These are phyloP conservation scores for Hirundo rustica DNA, from an alignment of 2,797 vertebrate species.

Conservation along the genomic window DNA sequence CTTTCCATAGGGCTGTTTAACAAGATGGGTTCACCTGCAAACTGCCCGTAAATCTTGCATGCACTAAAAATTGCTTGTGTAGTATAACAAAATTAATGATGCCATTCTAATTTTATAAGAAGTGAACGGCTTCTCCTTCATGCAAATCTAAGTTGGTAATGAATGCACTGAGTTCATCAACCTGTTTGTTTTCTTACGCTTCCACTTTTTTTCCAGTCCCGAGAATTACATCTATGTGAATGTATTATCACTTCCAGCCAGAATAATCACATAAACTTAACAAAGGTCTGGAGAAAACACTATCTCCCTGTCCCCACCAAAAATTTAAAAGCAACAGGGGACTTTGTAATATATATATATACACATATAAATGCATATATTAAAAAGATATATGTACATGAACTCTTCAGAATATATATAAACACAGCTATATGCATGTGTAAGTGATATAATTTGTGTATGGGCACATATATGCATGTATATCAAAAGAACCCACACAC, in stretches of 20 bases:
- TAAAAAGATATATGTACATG: not conserved
- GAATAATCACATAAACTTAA: not conserved
- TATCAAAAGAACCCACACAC: not conserved
- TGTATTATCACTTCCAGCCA: not conserved
- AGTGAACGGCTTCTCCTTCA: slow-evolving; percentile 18
- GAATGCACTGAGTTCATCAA: slow-evolving; percentile 2
- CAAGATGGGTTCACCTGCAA: not conserved
- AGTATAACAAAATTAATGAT: slow-evolving; percentile 55
- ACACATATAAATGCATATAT: not conserved
- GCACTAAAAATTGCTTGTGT: not conserved
- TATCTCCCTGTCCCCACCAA: no score
- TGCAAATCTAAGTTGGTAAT: slow-evolving; percentile 32
- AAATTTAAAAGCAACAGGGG: not conserved
- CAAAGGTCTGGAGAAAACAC: not conserved
- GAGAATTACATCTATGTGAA: not conserved
- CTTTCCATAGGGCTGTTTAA: not conserved
- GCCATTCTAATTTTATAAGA: slow-evolving; percentile 25
- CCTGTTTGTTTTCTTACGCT: not conserved
- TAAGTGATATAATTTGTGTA: not conserved
- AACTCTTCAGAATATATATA: not conserved
- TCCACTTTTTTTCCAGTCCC: not conserved
- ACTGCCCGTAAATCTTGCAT: not conserved
- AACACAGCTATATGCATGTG: not conserved
- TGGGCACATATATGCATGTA: not conserved
- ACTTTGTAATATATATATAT: not conserved